These are phyloP conservation scores for Bujurquina vittata DNA, from an alignment of 2,113 vertebrate genomes.

Conservation along the genomic window DNA sequence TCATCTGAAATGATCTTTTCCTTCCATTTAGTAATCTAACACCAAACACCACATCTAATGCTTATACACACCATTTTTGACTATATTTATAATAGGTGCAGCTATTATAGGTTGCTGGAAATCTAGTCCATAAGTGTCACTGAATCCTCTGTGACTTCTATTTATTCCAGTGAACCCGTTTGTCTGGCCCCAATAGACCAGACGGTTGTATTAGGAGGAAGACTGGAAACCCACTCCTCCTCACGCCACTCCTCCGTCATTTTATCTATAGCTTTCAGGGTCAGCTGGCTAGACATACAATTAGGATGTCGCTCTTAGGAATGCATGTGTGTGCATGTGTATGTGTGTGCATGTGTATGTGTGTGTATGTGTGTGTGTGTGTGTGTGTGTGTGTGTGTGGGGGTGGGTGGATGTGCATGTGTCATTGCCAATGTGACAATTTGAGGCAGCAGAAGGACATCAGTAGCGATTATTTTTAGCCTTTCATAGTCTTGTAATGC, in stretches of 20 bases:
- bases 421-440: conserved; percentile 19
- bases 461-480: conserved; percentile 15
- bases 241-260: conserved; percentile 11
- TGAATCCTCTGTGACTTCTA: conserved; percentile 9
- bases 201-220: not conserved
- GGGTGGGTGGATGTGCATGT: conserved; percentile 26
- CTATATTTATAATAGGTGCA: not conserved
- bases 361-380: conserved; percentile 16
- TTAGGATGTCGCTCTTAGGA: conserved; percentile 56
- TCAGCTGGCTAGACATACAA: conserved; percentile 74
- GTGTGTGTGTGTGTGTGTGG: conserved; percentile 31
- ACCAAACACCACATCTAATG: not conserved
- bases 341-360: conserved; percentile 19
- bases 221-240: not conserved
- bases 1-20: not conserved
- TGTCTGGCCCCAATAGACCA: conserved; percentile 24
- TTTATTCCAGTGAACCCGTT: not conserved
- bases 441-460: conserved; percentile 3
- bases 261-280: conserved; percentile 61
- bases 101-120: not conserved
- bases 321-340: not conserved
- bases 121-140: conserved; percentile 8
- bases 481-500: conserved; percentile 10
- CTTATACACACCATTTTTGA: not conserved
- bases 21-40: not conserved